Evolutionary conservation across 2,797 vertebrate genomes (phyloP).

Genomic region (Coccyzus lansbergi): DNA sequence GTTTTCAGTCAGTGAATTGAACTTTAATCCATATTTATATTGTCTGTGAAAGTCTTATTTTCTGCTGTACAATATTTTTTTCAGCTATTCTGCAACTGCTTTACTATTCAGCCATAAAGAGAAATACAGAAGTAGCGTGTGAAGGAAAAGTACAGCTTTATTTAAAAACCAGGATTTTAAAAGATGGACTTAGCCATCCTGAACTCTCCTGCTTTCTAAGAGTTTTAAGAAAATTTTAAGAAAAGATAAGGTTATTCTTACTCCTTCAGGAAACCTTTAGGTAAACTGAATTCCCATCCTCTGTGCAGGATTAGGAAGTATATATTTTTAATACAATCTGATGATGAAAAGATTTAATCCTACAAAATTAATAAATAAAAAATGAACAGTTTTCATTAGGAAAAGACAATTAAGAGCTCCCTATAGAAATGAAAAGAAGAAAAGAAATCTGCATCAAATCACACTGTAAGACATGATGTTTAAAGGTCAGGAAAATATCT

Average conservation of each 20-base stretch:
- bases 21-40: neutral
- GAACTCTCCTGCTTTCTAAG: neutral
- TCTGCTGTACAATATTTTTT: neutral
- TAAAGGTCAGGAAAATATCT: neutral
- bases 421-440: neutral
- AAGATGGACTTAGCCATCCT: neutral
- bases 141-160: neutral
- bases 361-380: neutral
- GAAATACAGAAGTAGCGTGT: neutral
- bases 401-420: neutral
- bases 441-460: neutral
- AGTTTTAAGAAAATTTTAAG: neutral
- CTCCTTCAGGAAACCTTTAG: neutral
- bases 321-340: neutral
- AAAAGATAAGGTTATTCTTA: neutral
- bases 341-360: neutral
- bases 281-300: neutral
- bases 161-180: neutral
- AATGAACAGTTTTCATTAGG: neutral
- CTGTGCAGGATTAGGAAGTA: neutral
- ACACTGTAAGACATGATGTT: neutral
- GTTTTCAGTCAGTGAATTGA: neutral
- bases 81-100: neutral
- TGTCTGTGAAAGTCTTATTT: neutral
- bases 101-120: neutral